A percentile compares a stretch with the other conserved stretches of the same genome.
Evolutionary conservation across 2,888 invertebrate genomes (phyloP).

Genomic region (Leptopterna dolabrata): DNA sequence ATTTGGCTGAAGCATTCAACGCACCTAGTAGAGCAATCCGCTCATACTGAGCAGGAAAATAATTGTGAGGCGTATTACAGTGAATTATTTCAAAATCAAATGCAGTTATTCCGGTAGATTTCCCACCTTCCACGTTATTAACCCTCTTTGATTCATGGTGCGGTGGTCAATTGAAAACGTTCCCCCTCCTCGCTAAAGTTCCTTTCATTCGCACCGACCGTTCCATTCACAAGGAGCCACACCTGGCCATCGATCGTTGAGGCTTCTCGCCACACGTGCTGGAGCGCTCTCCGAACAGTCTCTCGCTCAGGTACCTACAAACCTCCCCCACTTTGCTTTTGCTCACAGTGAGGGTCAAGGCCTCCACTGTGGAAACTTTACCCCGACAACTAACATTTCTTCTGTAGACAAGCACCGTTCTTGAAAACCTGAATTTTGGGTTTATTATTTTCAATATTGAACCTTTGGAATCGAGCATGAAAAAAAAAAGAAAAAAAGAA

Average conservation of each 20-base stretch:
- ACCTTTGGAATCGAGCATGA: no score
- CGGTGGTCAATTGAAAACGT: neutral
- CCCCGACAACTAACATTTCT: neutral
- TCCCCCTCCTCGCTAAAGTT: neutral
- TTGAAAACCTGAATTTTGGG: no score
- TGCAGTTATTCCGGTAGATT: neutral
- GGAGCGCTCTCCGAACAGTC: neutral
- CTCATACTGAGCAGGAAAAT: no score
- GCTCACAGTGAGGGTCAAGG: neutral
- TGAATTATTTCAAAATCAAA: no score
- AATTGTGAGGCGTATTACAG: no score
- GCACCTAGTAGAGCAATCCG: no score
- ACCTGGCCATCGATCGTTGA: constrained; percentile 1
- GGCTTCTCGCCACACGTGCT: neutral
- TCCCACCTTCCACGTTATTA: neutral
- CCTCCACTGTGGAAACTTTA: neutral
- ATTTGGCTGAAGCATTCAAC: no score
- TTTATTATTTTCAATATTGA: no score
- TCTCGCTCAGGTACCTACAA: neutral
- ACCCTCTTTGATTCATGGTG: neutral
- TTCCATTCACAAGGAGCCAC: constrained; percentile 13
- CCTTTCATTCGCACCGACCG: constrained; percentile 2
- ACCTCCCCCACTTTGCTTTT: neutral
- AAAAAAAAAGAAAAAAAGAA: no score
- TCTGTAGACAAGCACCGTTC: no score